Evolutionary conservation across 2,113 vertebrate species (phyloP), one percentile per base, ranked within the genome.

Genomic region (Melierax canorus): DNA sequence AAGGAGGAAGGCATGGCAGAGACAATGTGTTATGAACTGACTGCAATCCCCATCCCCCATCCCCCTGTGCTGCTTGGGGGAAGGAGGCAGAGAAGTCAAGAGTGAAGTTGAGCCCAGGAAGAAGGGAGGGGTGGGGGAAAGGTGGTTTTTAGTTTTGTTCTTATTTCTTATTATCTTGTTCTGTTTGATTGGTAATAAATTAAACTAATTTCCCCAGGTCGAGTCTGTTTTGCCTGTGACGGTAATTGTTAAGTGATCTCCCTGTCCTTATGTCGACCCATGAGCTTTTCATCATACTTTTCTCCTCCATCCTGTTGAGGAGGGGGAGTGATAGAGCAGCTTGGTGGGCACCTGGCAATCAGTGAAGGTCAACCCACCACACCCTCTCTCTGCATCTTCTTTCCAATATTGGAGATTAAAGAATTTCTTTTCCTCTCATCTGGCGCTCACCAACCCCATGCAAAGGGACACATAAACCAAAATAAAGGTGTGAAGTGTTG

Each of bases 21-120:
- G 53, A 11, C 3, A 22, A 36, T 2, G 1, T 8, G 5, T 23
- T 23, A 67, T 51, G 46, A 76, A 46, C 41, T 81, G 34, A n/a
- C 29, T 2, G 3, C 16, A 81, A 30, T 9, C 1, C 1, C 20
- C 19, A 23, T 64, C 29, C 22, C 12, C 9, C 2, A 2, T 34
- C 8, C 26, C 11, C 5, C 10, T 46, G 16, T 45, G 20, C 46
- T 85, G 14, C 23, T 23, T 58, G 7, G 15, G 26, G 12, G 16
- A 46, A 84, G 10, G 20, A 51, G 10, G 11, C 15, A 23, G 19
- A 59, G 23, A 73, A 63, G 12, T 22, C 26, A 71, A 48, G 8
- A 10, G 7, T 48, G 23, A 81, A 85, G 26, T 4, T 46, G 27
- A 85, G 5, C 7, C 9, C 4, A 10, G 12, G 53, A 77, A 58